phyloP scores from a whole-genome alignment of 2,113 vertebrate genomes.

The Platichthys stellatus region DNA sequence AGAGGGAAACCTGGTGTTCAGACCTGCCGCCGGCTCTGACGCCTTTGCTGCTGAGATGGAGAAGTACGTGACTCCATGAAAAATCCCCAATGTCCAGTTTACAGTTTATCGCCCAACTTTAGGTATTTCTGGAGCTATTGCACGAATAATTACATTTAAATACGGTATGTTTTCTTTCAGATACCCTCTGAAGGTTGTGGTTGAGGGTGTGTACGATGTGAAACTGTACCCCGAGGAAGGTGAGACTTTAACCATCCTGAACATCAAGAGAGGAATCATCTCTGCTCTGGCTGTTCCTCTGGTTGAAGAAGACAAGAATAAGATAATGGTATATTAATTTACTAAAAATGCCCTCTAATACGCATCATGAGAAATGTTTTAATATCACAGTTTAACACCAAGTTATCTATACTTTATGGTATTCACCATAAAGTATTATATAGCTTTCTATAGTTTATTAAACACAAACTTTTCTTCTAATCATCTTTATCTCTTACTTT shows the following conservation, averaged over 20 bases:
- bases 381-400: neutral
- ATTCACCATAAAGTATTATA: neutral
- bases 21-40: conserved; percentile 84
- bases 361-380: neutral
- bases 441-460: neutral
- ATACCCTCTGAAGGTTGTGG: conserved; percentile 86
- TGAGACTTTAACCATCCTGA: conserved; percentile 88
- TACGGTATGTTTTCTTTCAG: conserved; percentile 64
- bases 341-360: no score
- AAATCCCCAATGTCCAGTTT: neutral
- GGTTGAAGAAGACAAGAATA: conserved; percentile 80
- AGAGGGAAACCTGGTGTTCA: conserved; percentile 82
- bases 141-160: neutral
- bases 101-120: neutral
- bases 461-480: neutral
- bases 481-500: conserved; percentile 10
- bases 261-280: conserved; percentile 95
- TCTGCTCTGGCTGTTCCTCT: conserved; percentile 89
- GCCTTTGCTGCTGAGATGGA: conserved; percentile 90
- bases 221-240: conserved; percentile 88
- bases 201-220: conserved; percentile 82
- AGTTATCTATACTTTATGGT: neutral
- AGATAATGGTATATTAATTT: conserved; percentile 72
- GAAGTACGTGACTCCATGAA: conserved; percentile 76
- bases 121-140: neutral